These are phyloP conservation scores for Yponomeuta malinellus DNA, from an alignment of 2,888 invertebrate species.

Conservation along the genomic window DNA sequence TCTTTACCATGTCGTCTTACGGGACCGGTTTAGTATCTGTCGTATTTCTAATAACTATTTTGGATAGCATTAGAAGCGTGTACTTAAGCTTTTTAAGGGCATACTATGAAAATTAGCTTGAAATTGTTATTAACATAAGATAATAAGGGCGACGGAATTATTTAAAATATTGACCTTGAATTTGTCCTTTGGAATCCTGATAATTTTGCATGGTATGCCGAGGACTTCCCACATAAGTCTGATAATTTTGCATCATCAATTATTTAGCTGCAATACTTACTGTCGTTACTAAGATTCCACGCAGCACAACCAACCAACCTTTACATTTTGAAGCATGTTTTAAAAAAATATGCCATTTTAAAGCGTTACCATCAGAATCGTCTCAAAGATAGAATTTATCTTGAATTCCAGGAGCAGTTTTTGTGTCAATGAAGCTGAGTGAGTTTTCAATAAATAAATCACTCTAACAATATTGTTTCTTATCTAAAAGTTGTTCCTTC, in stretches of 20 bases:
- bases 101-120: not conserved
- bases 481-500: slow-evolving; percentile 14
- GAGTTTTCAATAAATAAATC: slow-evolving; percentile 28
- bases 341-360: not conserved
- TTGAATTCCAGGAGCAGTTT: not conserved
- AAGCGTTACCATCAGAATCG: not conserved
- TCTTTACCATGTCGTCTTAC: slow-evolving; percentile 10
- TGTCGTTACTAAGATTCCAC: not conserved
- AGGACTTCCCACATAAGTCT: no score
- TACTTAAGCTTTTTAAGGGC: not conserved
- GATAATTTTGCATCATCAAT: no score
- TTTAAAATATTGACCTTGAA: no score
- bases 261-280: no score
- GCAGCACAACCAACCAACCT: not conserved
- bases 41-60: not conserved
- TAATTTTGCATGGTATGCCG: no score
- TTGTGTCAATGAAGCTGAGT: not conserved
- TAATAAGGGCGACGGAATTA: not conserved
- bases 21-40: not conserved
- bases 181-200: no score
- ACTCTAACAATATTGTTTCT: slow-evolving; percentile 35
- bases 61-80: not conserved
- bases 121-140: not conserved
- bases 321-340: no score
- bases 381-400: not conserved